These are phyloP conservation scores for Callosobruchus maculatus DNA, from an alignment of 2,888 invertebrate species.

Conservation along the genomic window DNA sequence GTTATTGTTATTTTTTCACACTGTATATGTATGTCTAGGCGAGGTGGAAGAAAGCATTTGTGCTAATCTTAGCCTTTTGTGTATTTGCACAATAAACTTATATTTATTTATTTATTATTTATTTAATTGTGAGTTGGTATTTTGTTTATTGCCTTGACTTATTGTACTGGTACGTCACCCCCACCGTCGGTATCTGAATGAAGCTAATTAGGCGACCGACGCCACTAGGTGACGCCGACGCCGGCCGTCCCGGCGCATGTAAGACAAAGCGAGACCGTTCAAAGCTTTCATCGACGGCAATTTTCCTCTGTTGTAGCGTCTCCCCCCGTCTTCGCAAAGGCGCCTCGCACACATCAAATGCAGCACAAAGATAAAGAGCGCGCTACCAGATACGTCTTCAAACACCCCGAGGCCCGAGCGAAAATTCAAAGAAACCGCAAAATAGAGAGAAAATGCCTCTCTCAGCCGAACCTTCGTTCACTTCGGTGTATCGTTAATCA, in stretches of 20 bases:
- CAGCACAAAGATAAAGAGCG: constrained; percentile 32
- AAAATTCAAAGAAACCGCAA: constrained; percentile 49
- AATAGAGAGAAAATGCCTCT: constrained; percentile 32
- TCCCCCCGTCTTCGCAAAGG: constrained; percentile 12
- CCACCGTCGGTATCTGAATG: neutral
- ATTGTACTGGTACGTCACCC: no score
- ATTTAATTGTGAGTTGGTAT: no score
- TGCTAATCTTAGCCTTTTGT: no score
- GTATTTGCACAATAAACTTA: no score
- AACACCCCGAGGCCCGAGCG: constrained; percentile 19
- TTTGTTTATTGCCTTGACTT: no score
- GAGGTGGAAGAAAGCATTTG: no score
- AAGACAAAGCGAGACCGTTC: neutral
- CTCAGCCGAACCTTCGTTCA: constrained; percentile 20
- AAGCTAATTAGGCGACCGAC: neutral
- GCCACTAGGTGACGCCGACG: no score
- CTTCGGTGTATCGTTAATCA: constrained; percentile 14
- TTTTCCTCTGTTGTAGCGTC: neutral
- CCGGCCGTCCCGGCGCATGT: neutral
- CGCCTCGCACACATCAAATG: constrained; percentile 22
- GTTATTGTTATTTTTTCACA: no score
- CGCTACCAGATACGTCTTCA: constrained; percentile 27
- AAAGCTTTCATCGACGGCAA: neutral
- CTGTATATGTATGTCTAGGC: no score
- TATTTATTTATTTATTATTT: no score